phyloP scores from a whole-genome alignment of 2,113 vertebrate genomes.

The Onychorhynchus coronatus region DNA sequence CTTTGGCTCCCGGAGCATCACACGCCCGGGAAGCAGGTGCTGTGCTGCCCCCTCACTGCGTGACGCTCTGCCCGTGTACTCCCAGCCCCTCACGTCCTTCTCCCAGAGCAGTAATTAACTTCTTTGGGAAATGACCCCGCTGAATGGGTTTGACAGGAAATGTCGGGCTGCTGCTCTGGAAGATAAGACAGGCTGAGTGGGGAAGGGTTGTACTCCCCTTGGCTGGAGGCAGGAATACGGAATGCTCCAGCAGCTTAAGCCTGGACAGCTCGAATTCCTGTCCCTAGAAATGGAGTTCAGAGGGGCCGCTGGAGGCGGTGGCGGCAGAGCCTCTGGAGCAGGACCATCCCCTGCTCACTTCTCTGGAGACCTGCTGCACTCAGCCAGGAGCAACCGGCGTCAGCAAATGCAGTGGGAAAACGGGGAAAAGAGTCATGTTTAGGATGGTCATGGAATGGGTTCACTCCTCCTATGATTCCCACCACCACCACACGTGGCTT shows the following conservation, averaged over 20 bases:
- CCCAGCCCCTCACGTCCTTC: not conserved
- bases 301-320: rapidly evolving
- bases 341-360: rapidly evolving
- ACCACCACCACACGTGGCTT: rapidly evolving
- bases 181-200: not conserved
- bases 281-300: rapidly evolving
- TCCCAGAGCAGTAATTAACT: not conserved
- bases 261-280: not conserved
- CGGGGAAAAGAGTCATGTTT: rapidly evolving
- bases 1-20: not conserved
- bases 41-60: rapidly evolving
- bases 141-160: not conserved
- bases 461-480: not conserved
- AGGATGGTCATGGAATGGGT: rapidly evolving
- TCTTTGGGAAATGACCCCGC: not conserved
- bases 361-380: not conserved
- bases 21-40: not conserved
- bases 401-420: not conserved
- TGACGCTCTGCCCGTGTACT: not conserved
- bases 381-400: rapidly evolving
- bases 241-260: not conserved
- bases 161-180: not conserved
- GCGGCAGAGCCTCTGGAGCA: not conserved
- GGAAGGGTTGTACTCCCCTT: not conserved
- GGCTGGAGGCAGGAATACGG: not conserved